Conservation (phyloP, 2,113 vertebrate species). For the Bothrops jararaca region DNA sequence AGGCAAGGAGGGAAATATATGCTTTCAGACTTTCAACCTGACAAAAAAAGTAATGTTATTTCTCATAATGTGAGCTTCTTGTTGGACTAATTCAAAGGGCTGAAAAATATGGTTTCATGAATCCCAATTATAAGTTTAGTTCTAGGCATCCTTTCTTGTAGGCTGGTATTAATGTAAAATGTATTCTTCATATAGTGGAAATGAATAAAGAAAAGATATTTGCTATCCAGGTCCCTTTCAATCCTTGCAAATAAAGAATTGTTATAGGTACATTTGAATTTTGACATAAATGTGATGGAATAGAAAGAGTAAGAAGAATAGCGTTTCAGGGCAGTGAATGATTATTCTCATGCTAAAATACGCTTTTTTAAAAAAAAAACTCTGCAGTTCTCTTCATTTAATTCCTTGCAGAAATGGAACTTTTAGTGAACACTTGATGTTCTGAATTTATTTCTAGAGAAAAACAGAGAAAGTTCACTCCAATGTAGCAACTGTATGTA, state of each 20-base stretch:
- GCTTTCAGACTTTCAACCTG: too few relatives aligned
- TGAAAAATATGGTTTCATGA: too few relatives aligned
- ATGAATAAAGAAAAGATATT: neutral
- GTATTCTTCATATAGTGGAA: neutral
- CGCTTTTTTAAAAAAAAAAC: neutral
- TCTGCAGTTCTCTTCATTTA: neutral
- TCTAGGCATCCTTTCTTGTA: neutral
- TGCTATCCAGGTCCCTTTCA: neutral
- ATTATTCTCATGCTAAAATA: neutral
- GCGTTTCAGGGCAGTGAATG: neutral
- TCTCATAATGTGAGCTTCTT: too few relatives aligned
- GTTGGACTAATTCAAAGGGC: too few relatives aligned
- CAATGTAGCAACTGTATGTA: too few relatives aligned
- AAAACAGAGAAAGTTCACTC: neutral
- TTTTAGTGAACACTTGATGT: neutral
- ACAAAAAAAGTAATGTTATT: too few relatives aligned
- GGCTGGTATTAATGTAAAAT: neutral
- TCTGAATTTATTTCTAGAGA: neutral
- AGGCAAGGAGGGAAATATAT: neutral
- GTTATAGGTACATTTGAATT: neutral
- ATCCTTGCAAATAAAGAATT: neutral
- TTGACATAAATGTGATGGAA: neutral
- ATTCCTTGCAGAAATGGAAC: neutral
- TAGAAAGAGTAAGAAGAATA: neutral
- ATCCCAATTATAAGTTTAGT: neutral